A percentile compares a stretch with the other conserved stretches of the same genome.
Conservation (phyloP, 1,140 invertebrate genomes). For the Atta cephalotes region DNA sequence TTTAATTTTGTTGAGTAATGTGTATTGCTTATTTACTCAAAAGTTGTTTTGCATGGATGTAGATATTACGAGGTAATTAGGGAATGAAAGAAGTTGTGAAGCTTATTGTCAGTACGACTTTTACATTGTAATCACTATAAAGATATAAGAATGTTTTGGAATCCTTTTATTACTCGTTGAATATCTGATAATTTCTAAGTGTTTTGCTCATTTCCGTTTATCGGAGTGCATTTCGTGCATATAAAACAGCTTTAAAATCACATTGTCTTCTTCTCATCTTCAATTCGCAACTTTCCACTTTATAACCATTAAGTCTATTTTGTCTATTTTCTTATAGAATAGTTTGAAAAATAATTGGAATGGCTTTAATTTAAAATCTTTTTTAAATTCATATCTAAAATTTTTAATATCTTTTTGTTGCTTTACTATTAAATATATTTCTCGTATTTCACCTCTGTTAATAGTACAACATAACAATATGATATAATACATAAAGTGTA, state of each 20-base stretch:
- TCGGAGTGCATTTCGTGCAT: constrained; percentile 49
- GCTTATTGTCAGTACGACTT: neutral
- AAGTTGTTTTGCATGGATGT: neutral
- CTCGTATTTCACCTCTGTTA: neutral
- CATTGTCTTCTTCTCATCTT: constrained; percentile 12
- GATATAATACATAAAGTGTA: neutral
- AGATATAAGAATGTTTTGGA: constrained; percentile 29
- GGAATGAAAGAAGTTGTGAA: constrained; percentile 13
- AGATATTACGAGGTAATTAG: constrained; percentile 35
- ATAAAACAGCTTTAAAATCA: constrained; percentile 48
- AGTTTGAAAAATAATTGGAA: neutral
- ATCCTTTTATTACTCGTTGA: constrained; percentile 35
- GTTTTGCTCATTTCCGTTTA: constrained; percentile 61
- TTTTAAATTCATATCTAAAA: neutral
- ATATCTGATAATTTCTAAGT: constrained; percentile 60
- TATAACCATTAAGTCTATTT: constrained; percentile 5
- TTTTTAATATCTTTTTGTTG: neutral
- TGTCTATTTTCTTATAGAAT: neutral
- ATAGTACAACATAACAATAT: neutral
- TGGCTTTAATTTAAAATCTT: neutral
- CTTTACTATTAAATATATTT: constrained; percentile 12
- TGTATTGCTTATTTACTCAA: neutral
- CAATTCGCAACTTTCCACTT: constrained; percentile 46
- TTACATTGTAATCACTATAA: constrained; percentile 47
- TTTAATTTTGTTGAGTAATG: no score